These are phyloP conservation scores for Schlechtendalia chinensis DNA, from an alignment of 1,140 invertebrate species.

Conservation along the genomic window DNA sequence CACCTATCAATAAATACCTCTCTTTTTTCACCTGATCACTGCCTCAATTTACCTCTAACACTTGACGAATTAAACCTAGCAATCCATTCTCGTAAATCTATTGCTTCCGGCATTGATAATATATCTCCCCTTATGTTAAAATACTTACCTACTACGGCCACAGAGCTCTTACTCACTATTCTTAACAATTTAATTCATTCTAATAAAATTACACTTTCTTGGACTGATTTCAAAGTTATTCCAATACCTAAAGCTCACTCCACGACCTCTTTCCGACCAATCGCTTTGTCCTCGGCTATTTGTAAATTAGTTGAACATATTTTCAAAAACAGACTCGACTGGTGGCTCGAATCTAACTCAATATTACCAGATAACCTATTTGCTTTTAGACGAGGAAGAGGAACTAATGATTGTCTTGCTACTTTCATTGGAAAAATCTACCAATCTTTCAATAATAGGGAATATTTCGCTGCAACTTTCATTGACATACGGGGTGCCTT, in stretches of 20 bases:
- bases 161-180: background rate
- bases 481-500: conserved; percentile 9
- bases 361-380: background rate
- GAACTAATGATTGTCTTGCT: background rate
- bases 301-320: conserved; percentile 20
- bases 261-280: background rate
- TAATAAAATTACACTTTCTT: background rate
- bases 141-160: background rate
- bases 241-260: conserved; percentile 15
- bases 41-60: background rate
- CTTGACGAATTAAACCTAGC: background rate
- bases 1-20: background rate
- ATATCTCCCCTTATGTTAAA: conserved; percentile 16
- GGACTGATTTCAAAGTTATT: background rate
- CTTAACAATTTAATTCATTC: background rate
- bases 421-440: background rate
- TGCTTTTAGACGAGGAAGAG: conserved; percentile 14
- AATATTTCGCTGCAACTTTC: background rate
- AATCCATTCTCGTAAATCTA: background rate
- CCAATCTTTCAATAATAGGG: background rate
- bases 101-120: background rate
- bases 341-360: background rate
- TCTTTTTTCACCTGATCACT: background rate
- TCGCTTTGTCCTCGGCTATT: background rate
- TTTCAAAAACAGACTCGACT: background rate